A percentile compares a stretch with the other conserved stretches of the same genome.
phyloP scores from a whole-genome alignment of 2,113 vertebrate species.

The Calyptommatus sinebrachiatus region DNA sequence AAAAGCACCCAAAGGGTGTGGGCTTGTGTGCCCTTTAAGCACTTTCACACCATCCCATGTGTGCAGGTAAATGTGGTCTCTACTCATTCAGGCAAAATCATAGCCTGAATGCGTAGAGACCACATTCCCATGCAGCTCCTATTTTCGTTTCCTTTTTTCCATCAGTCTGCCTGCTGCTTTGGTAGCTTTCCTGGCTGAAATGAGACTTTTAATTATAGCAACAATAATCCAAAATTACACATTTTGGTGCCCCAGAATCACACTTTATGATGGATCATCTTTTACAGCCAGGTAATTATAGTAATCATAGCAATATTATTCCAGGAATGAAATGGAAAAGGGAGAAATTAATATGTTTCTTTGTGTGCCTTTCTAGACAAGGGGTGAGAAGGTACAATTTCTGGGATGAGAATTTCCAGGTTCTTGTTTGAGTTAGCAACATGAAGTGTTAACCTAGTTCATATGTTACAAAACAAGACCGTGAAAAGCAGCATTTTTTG shows the following conservation, averaged over 20 bases:
- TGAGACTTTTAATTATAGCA: too few species aligned
- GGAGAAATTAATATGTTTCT: neutral
- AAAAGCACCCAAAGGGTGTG: too few species aligned
- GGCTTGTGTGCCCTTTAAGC: too few species aligned
- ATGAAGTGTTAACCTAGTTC: slow-evolving; percentile 65
- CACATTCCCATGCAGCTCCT: too few species aligned
- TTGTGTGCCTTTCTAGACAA: slow-evolving; percentile 38
- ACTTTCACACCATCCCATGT: too few species aligned
- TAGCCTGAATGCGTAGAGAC: too few species aligned
- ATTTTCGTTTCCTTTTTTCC: too few species aligned
- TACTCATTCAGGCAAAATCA: too few species aligned
- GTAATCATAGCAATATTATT: slow-evolving; percentile 31
- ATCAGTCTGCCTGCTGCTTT: too few species aligned
- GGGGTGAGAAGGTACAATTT: slow-evolving; percentile 59
- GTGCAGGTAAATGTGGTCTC: too few species aligned
- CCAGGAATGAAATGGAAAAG: slow-evolving; percentile 40
- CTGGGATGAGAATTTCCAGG: slow-evolving; percentile 66
- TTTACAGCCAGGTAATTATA: slow-evolving; percentile 20
- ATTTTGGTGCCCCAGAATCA: neutral
- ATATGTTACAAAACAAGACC: slow-evolving; percentile 56
- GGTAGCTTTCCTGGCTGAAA: too few species aligned
- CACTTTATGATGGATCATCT: slow-evolving; percentile 22
- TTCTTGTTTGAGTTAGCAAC: slow-evolving; percentile 58
- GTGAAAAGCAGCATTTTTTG: slow-evolving; percentile 58
- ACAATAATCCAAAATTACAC: slow-evolving; percentile 43